phyloP scores from a whole-genome alignment of 2,888 invertebrate species.

The Eledone cirrhosa region DNA sequence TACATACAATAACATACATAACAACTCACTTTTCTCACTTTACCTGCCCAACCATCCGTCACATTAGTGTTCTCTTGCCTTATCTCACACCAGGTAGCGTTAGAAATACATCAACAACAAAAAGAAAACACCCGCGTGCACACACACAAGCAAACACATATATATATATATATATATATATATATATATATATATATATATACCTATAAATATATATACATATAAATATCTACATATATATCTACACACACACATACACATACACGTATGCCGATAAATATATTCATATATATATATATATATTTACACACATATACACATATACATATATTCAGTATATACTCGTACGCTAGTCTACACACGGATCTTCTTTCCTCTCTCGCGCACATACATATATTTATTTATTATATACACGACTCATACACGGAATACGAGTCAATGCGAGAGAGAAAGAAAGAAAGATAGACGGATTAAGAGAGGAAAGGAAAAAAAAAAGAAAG shows the following conservation, averaged over 20 bases:
- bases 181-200: not conserved
- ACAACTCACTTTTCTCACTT: no score
- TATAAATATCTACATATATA: not conserved
- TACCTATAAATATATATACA: not conserved
- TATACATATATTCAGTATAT: not conserved
- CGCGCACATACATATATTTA: not conserved
- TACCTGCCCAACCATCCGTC: no score
- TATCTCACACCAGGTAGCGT: not conserved
- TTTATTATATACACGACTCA: not conserved
- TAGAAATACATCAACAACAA: not conserved
- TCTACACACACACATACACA: not conserved
- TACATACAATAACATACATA: no score
- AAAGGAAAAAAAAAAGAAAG: not conserved
- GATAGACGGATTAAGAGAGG: no score
- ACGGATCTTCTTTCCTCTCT: not conserved
- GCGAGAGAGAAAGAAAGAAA: not conserved
- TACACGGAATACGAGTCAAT: not conserved
- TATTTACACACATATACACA: not conserved
- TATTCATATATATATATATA: not conserved
- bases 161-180: slow-evolving; percentile 4
- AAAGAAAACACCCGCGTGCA: slow-evolving; percentile 8
- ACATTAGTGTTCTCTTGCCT: no score
- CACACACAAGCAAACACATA: slow-evolving; percentile 17
- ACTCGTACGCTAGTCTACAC: not conserved
- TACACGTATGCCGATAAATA: not conserved